Evolutionary conservation across 1,140 invertebrate genomes (phyloP), one percentile per base, ranked within the genome.

Genomic region (Anadara kagoshimensis): DNA sequence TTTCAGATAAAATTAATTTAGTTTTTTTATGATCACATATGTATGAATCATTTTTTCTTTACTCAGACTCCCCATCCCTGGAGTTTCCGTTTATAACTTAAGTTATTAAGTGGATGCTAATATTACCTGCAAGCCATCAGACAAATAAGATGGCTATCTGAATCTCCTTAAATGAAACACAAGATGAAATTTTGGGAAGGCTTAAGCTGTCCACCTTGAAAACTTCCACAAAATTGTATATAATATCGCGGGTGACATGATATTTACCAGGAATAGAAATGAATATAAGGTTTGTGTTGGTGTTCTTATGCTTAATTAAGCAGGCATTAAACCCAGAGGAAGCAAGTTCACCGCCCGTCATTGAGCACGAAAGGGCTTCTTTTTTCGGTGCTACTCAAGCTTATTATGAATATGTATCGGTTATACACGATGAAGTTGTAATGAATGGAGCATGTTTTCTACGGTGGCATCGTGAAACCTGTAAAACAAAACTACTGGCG

Each of bases 251-350:
- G 41, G 64, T 54, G 26, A 67, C 63, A 61, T 63, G 43, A 63
- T 63, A 54, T 63, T 71, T 44, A 26, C 58, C 49, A 49, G 45
- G 61, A 49, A 47, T 36, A 54, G 44, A 51, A 69, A 71, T 71
- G 69, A 64, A 71, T 71, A 44, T 63, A 69, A 29, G 44, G 44
- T 69, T 63, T 61, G 57, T 69, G 68, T 75, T 65, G 67, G 62
- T 67, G 63, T 69, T 75, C 67, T 66, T 69, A 49, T 69, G 73
- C 67, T 57, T 75, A 75, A 75, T 75, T 75, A 75, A 70, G 68
- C 73, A 75, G 41, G 68, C 43, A 69, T 70, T 65, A 66, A 61
- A 43, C 44, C n/a, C 56, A 63, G 2, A 22, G 63, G 62, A 70
- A 65, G 56, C 59, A 66, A 66, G 67, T 75, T 75, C 73, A 56